Conservation (phyloP, 1,140 invertebrate species). For the Lepidurus arcticus region DNA sequence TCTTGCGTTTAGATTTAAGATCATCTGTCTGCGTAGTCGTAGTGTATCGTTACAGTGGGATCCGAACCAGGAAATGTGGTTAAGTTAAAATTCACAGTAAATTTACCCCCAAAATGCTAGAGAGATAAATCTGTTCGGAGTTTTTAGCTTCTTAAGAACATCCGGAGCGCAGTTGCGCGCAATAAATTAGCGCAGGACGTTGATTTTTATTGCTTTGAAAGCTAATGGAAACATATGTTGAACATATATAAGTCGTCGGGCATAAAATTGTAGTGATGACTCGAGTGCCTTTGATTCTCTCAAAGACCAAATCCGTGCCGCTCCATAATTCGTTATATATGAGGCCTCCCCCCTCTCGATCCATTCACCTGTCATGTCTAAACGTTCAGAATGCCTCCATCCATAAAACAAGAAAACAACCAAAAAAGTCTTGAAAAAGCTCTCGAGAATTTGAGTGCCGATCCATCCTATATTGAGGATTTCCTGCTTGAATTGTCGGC, state of each 20-base stretch:
- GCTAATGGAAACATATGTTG: neutral
- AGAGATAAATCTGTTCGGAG: no score
- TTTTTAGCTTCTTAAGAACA: neutral
- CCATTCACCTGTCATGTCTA: slow-evolving; percentile 18
- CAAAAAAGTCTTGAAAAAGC: neutral
- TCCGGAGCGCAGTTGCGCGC: neutral
- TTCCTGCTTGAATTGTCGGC: slow-evolving; percentile 21
- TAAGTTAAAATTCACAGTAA: no score
- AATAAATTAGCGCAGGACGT: neutral
- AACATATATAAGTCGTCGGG: neutral
- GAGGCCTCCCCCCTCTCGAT: neutral
- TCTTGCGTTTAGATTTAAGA: no score
- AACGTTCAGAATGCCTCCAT: neutral
- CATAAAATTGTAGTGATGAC: neutral
- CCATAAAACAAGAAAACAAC: neutral
- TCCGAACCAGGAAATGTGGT: no score
- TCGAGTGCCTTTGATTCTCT: neutral
- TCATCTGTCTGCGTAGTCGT: no score
- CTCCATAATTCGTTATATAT: neutral
- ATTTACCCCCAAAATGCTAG: no score
- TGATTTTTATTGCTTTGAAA: neutral
- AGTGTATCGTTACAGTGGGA: no score
- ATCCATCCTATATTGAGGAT: slow-evolving; percentile 14
- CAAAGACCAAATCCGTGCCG: neutral
- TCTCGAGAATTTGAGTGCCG: neutral